Evolutionary conservation across 2,888 invertebrate genomes (phyloP).

Genomic region (Caenorhabditis sinica): DNA sequence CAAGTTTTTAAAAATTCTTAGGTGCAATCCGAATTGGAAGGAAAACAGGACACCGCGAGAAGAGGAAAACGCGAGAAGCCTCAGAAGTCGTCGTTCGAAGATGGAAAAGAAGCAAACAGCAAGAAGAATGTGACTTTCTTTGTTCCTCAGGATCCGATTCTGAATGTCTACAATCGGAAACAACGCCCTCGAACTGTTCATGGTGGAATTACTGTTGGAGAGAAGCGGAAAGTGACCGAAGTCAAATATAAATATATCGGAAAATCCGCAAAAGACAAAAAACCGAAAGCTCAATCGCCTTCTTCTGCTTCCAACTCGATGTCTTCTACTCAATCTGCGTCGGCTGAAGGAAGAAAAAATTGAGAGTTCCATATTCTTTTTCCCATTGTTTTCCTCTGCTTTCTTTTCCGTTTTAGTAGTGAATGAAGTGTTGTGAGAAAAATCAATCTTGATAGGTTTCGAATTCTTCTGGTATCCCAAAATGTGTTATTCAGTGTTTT

Average conservation of each 20-base stretch:
- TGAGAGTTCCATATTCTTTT: not conserved
- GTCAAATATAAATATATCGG: not conserved
- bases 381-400: not conserved
- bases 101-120: not conserved
- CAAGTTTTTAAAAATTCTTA: not conserved
- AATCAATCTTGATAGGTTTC: too few relatives aligned
- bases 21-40: not conserved
- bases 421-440: slow-evolving; percentile 3
- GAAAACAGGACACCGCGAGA: not conserved
- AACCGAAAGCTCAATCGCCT: not conserved
- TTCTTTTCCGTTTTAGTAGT: not conserved
- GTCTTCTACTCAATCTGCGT: not conserved
- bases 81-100: not conserved
- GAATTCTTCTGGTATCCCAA: too few relatives aligned
- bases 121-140: not conserved
- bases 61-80: not conserved
- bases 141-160: not conserved
- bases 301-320: not conserved
- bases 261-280: not conserved
- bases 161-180: slow-evolving; percentile 1
- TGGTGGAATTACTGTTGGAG: too few relatives aligned
- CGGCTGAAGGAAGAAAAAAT: slow-evolving; percentile 12
- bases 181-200: not conserved
- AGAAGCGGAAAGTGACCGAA: not conserved
- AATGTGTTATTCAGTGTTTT: too few relatives aligned